Base-by-base conservation (phyloP, 2,888 invertebrate genomes). In the Platycheirus albimanus region DNA sequence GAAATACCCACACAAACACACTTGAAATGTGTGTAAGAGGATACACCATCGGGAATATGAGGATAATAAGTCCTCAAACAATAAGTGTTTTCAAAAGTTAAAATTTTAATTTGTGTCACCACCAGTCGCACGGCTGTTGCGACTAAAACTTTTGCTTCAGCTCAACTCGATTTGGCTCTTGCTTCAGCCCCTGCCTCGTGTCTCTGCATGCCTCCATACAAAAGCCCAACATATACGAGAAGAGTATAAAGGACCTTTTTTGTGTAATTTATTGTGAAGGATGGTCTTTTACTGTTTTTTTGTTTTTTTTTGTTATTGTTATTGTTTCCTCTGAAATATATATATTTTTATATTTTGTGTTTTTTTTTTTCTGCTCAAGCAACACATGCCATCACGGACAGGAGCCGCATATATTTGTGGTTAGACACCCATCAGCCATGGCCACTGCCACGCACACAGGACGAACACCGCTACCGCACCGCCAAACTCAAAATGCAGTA, bases 41-140 rank as follows among this genome's bases (percentile, higher is more conserved):
- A 17, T 0, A 11, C 19, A 41, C 70, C 76, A 66, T 51, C 19
- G 69, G 70, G 58, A 71, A 76, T 64, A 63, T 47, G 61, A 77
- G 49, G 33, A 72, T 78, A 83, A 83, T 78, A 78, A 78, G 72
- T 83, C 77, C 77, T 77, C 67, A 77, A 83, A 83, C 83, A 78
- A 83, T 74, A 64, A 83, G 78, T 69, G 78, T 72, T 83, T 78
- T 83, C 20, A 83, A 83, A 83, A 78, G 83, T 83, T 83, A 69
- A 83, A 78, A 83, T 83, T n/a, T 74, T 83, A 83, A 83, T 83
- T 83, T 72, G 69, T 83, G 83, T 83, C 83, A 72, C 77, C 67
- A 69, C 56, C 81, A 77, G 77, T 63, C 75, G 64, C 63, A 75
- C 66, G 69, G 61, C 67, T 69, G 69, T 75, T 45, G 75, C 64